Conservation (phyloP, 2,113 vertebrate species). For the Phasianus colchicus region DNA sequence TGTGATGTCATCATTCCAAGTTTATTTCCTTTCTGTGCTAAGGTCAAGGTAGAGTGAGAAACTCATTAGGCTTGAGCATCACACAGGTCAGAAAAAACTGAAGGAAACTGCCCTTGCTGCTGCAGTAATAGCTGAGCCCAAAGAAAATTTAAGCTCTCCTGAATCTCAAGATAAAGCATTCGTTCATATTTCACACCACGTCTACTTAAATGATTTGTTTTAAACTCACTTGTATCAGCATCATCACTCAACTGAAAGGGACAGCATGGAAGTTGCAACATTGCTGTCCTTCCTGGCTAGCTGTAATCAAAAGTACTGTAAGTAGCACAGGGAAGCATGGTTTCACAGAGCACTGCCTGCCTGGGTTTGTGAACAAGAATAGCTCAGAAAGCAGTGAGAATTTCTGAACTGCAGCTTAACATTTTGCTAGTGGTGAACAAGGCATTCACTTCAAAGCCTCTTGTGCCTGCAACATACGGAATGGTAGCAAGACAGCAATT, state of each 20-base stretch:
- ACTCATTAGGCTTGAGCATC: not conserved
- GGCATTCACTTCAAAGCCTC: not conserved
- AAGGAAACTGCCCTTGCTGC: not conserved
- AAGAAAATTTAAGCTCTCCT: not conserved
- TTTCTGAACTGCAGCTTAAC: not conserved
- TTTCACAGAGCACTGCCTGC: not conserved
- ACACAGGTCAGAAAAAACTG: rapidly evolving
- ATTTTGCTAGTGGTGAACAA: not conserved
- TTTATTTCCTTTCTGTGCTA: not conserved
- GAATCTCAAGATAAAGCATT: not conserved
- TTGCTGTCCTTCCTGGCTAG: not conserved
- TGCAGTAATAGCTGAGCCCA: not conserved
- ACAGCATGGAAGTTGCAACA: not conserved
- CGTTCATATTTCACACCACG: not conserved
- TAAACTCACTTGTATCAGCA: not conserved
- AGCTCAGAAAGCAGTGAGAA: not conserved
- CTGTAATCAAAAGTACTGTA: not conserved
- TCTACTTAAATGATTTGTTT: not conserved
- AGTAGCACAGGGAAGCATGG: not conserved
- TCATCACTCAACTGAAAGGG: not conserved
- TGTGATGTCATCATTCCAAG: not conserved
- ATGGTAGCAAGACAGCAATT: not conserved
- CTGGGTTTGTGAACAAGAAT: not conserved
- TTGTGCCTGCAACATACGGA: not conserved
- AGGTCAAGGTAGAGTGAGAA: not conserved